Evolutionary conservation across 2,797 vertebrate species (phyloP).

Genomic region (Lepilemur ruficaudatus): DNA sequence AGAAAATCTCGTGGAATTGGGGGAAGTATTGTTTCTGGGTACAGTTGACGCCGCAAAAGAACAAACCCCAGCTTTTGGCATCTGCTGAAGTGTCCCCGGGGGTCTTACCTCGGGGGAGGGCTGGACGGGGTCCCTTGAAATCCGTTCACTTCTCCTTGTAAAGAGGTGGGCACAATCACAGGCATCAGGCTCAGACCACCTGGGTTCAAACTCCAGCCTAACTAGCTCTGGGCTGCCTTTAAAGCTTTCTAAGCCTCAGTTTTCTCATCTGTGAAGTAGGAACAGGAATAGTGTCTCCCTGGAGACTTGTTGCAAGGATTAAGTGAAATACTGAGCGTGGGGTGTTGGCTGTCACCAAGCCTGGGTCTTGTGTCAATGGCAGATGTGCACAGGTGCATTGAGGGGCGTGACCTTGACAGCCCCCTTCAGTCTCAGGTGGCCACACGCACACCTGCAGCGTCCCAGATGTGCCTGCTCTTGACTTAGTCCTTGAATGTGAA

Average conservation of each 20-base stretch:
- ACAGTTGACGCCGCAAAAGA: neutral
- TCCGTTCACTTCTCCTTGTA: neutral
- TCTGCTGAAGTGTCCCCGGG: neutral
- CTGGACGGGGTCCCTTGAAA: neutral
- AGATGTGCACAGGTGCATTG: neutral
- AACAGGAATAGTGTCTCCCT: neutral
- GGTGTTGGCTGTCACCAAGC: neutral
- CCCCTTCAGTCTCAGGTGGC: neutral
- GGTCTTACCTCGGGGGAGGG: neutral
- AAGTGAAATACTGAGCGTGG: neutral
- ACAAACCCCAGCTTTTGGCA: neutral
- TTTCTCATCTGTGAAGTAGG: neutral
- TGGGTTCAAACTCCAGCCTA: neutral
- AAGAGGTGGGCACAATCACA: neutral
- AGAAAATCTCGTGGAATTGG: neutral
- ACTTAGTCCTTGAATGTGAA: neutral
- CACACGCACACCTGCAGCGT: neutral
- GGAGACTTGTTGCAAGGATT: neutral
- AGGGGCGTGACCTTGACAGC: neutral
- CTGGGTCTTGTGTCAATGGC: rapidly evolving
- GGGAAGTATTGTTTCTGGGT: neutral
- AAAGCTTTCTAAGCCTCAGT: neutral
- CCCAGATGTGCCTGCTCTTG: neutral
- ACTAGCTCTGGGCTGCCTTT: neutral
- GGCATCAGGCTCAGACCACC: neutral